These are phyloP conservation scores for Hedya salicella DNA, from an alignment of 2,888 invertebrate species.

Conservation along the genomic window DNA sequence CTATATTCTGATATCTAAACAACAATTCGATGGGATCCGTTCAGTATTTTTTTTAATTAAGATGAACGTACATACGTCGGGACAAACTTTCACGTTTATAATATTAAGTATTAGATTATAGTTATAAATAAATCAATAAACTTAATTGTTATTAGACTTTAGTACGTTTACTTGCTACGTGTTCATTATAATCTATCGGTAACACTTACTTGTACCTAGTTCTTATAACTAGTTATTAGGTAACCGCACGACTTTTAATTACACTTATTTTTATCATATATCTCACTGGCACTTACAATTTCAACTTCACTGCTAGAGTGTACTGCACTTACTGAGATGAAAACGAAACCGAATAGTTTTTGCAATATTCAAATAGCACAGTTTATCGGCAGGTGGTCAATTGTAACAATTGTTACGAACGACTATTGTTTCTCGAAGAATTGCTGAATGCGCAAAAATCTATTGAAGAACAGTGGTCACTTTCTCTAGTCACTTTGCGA, in stretches of 20 bases:
- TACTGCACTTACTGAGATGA: slow-evolving; percentile 58
- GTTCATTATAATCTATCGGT: neutral
- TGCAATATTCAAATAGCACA: slow-evolving; percentile 73
- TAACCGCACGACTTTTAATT: neutral
- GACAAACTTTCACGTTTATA: no score
- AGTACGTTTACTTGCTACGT: neutral
- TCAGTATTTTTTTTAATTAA: no score
- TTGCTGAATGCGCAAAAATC: slow-evolving; percentile 45
- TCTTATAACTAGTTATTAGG: neutral
- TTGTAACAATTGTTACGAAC: slow-evolving; percentile 57
- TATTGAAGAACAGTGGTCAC: slow-evolving; percentile 60
- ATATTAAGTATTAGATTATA: no score
- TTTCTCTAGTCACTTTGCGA: slow-evolving; percentile 69
- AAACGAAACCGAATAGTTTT: slow-evolving; percentile 64
- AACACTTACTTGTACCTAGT: slow-evolving; percentile 18
- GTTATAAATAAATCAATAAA: neutral
- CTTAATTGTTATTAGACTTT: neutral
- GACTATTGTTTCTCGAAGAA: slow-evolving; percentile 43
- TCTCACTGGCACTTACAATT: slow-evolving; percentile 47
- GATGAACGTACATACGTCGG: no score
- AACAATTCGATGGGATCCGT: no score
- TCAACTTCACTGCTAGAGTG: slow-evolving; percentile 62
- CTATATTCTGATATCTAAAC: no score
- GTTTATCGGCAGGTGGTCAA: slow-evolving; percentile 74
- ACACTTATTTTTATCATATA: slow-evolving; percentile 16